A percentile compares a stretch with the other conserved stretches of the same genome.
Evolutionary conservation across 2,888 invertebrate genomes (phyloP).

Genomic region (Amphipyra berbera): DNA sequence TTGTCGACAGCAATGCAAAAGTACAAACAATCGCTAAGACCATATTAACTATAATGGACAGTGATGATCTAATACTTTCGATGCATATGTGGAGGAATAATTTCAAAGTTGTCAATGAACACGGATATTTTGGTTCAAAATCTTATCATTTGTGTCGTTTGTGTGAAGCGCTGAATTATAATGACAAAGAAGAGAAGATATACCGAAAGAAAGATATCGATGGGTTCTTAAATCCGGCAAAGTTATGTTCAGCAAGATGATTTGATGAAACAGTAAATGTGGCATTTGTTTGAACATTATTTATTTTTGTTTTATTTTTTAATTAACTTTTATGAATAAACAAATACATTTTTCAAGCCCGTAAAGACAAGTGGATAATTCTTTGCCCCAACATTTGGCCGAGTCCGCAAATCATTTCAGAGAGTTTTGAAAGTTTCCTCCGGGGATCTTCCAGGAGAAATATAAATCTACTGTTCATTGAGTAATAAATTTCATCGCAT

Average conservation of each 20-base stretch:
- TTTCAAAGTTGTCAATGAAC: conserved; percentile 91
- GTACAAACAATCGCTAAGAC: conserved; percentile 87
- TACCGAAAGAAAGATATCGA: conserved; percentile 65
- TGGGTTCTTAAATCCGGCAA: conserved; percentile 63
- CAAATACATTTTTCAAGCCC: conserved; percentile 14
- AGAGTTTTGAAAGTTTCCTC: conserved; percentile 66
- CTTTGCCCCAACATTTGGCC: conserved; percentile 45
- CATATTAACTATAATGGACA: conserved; percentile 82
- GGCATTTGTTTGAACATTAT: too few species aligned
- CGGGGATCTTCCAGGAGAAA: conserved; percentile 62
- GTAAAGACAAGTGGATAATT: conserved; percentile 34
- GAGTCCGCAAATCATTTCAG: conserved; percentile 63
- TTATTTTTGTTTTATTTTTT: not conserved
- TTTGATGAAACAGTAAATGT: too few species aligned
- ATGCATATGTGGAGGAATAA: conserved; percentile 91
- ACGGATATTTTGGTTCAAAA: conserved; percentile 91
- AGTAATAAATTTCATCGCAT: conserved; percentile 74
- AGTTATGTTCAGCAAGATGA: not conserved
- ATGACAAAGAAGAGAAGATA: conserved; percentile 71
- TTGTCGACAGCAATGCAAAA: conserved; percentile 88
- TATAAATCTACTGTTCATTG: conserved; percentile 71
- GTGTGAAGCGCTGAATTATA: conserved; percentile 92
- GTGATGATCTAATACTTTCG: conserved; percentile 71
- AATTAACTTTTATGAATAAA: not conserved
- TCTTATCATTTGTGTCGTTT: conserved; percentile 91